These are phyloP conservation scores for Montipora capricornis DNA, from an alignment of 64 coral and sea anemone species.

Conservation along the genomic window DNA sequence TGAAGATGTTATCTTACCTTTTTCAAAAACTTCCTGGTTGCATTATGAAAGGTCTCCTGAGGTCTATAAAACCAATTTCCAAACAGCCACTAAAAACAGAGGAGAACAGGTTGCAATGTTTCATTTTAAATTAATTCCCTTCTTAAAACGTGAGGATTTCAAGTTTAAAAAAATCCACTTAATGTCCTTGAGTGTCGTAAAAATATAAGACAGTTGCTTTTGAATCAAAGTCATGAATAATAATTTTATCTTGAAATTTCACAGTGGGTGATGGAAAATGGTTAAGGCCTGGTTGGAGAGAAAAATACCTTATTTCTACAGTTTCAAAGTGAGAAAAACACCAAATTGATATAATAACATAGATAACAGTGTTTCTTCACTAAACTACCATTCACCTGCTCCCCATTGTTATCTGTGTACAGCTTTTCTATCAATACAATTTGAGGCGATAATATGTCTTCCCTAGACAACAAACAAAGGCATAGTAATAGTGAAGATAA, in stretches of 20 bases:
- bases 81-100: constrained; percentile 72
- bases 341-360: too few relatives aligned
- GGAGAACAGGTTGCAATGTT: neutral
- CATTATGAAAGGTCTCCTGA: constrained; percentile 85
- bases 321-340: too few relatives aligned
- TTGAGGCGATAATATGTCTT: constrained; percentile 70
- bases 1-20: constrained; percentile 58
- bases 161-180: too few relatives aligned
- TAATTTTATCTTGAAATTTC: too few relatives aligned
- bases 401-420: constrained; percentile 79
- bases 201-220: too few relatives aligned
- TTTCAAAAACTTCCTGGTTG: constrained; percentile 92
- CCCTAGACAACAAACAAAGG: constrained; percentile 49
- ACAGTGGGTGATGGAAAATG: too few relatives aligned
- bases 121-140: neutral
- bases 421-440: constrained; percentile 89
- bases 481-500: neutral
- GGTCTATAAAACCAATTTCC: constrained; percentile 95
- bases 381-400: constrained; percentile 61
- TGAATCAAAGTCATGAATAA: too few relatives aligned
- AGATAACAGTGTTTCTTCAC: neutral
- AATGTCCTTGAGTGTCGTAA: too few relatives aligned
- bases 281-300: too few relatives aligned
- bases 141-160: too few relatives aligned
- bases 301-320: too few relatives aligned